These are phyloP conservation scores for Peromyscus nudipes DNA, from an alignment of 2,797 vertebrate species.

Conservation along the genomic window DNA sequence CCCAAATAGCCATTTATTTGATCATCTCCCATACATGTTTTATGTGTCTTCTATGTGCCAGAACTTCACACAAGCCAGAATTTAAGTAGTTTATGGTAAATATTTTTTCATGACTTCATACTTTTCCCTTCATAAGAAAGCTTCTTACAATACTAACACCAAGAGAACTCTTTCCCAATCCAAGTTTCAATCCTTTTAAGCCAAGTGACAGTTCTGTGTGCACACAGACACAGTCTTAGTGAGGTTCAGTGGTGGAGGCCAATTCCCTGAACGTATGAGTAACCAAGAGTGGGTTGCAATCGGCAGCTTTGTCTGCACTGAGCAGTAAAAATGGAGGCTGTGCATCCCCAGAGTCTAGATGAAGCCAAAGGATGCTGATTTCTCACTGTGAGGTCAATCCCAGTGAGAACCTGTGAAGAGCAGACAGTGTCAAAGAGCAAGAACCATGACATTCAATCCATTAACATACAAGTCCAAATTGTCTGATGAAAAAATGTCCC, in stretches of 20 bases:
- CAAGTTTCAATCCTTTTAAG: neutral
- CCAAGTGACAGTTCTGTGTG: neutral
- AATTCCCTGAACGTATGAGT: neutral
- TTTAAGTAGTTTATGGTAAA: slow-evolving; percentile 38
- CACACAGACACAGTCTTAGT: neutral
- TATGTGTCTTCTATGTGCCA: neutral
- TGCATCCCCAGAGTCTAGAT: neutral
- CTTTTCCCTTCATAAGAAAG: slow-evolving; percentile 28
- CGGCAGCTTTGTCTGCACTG: neutral
- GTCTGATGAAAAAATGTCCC: neutral
- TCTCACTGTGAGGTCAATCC: slow-evolving; percentile 25
- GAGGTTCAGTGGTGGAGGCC: slow-evolving; percentile 14
- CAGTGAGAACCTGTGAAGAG: neutral
- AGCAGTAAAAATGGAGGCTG: neutral
- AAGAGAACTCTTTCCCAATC: neutral
- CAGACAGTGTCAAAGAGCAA: slow-evolving; percentile 10
- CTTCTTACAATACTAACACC: slow-evolving; percentile 12
- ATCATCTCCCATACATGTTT: slow-evolving; percentile 36
- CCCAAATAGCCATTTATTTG: slow-evolving; percentile 43
- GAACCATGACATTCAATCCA: neutral
- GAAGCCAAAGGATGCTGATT: neutral
- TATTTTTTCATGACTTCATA: slow-evolving; percentile 64
- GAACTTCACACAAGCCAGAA: slow-evolving; percentile 28
- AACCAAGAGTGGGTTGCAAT: neutral
- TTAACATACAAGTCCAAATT: neutral